phyloP scores from a whole-genome alignment of 2,113 vertebrate species.

The Clupea harengus region DNA sequence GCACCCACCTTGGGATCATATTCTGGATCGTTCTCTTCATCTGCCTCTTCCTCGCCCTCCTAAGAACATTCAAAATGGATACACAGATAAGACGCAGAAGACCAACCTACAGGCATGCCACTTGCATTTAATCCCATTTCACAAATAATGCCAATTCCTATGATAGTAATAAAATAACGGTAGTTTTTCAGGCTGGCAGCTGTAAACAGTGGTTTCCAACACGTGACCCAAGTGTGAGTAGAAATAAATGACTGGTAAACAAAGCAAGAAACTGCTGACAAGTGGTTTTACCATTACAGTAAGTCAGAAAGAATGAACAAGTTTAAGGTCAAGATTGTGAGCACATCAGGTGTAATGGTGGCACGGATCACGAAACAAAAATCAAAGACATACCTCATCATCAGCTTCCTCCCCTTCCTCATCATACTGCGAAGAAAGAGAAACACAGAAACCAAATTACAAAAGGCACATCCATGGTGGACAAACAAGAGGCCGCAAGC shows the following conservation, averaged over 20 bases:
- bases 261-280: too few relatives aligned
- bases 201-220: too few relatives aligned
- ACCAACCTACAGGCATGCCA: background rate
- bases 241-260: too few relatives aligned
- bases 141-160: background rate
- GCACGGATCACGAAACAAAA: too few relatives aligned
- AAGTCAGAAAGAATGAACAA: too few relatives aligned
- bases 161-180: background rate
- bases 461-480: background rate
- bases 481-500: background rate
- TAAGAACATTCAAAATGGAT: conserved; percentile 52
- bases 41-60: conserved; percentile 98
- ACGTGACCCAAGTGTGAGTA: too few relatives aligned
- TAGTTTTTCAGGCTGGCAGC: too few relatives aligned
- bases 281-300: too few relatives aligned
- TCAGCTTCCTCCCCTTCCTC: conserved; percentile 98
- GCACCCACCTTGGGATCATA: conserved; percentile 89
- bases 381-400: conserved; percentile 81
- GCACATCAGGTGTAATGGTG: too few relatives aligned
- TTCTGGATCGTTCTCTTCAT: conserved; percentile 97
- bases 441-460: conserved; percentile 47
- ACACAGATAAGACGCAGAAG: conserved; percentile 23
- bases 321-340: too few relatives aligned
- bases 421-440: conserved; percentile 84
- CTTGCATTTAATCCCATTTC: background rate